Conservation (phyloP, 2,797 vertebrate species). For the Sternotherus odoratus region DNA sequence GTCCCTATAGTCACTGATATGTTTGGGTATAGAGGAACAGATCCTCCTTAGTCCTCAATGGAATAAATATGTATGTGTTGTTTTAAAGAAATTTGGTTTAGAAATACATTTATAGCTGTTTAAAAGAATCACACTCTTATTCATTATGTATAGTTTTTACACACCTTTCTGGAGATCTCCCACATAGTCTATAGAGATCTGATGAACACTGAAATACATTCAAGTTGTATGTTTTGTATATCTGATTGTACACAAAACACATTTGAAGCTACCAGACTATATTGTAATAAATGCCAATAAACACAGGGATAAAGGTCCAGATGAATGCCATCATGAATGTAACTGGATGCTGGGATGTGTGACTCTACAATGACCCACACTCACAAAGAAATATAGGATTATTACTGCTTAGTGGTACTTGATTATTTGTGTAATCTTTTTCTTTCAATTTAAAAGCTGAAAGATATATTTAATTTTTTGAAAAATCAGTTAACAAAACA, state of each 20-base stretch:
- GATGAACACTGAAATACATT: not conserved
- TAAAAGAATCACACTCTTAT: not conserved
- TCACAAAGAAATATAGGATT: not conserved
- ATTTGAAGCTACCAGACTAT: not conserved
- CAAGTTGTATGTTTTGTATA: not conserved
- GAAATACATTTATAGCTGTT: not conserved
- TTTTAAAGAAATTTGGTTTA: not conserved
- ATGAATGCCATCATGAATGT: not conserved
- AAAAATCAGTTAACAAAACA: not conserved
- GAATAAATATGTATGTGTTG: not conserved
- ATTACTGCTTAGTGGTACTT: not conserved
- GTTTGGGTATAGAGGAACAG: not conserved
- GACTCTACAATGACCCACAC: not conserved
- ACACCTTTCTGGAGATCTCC: rapidly evolving
- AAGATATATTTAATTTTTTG: not conserved
- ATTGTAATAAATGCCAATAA: not conserved
- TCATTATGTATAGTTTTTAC: not conserved
- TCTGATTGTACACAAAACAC: not conserved
- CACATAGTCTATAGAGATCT: not conserved
- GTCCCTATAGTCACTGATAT: not conserved
- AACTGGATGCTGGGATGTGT: not conserved
- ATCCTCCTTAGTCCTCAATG: not conserved
- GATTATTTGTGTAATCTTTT: not conserved
- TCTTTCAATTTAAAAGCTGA: not conserved
- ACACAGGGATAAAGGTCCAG: not conserved